Percentiles rank a stretch among this genome's conserved stretches.
Conservation (phyloP, 1,140 invertebrate species). For the Coenobita brevimanus region DNA sequence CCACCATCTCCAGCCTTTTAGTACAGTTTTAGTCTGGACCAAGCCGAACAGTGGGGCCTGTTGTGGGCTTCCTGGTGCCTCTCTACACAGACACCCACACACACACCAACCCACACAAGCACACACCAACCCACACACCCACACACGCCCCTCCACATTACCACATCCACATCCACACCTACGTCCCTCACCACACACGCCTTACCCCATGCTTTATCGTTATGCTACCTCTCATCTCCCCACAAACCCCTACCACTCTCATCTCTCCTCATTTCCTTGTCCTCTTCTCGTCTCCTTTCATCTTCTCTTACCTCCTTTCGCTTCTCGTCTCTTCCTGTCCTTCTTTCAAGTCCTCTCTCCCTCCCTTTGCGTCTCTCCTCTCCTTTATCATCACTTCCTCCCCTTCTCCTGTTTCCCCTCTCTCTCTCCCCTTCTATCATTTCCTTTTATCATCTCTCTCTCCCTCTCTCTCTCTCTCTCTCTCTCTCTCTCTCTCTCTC, state of each 20-base stretch:
- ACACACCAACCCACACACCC: too few species aligned
- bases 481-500: neutral
- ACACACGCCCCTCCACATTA: too few species aligned
- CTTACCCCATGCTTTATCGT: too few species aligned
- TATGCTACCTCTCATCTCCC: too few species aligned
- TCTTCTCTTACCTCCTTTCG: neutral
- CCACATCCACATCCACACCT: neutral
- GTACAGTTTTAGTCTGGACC: slow-evolving; percentile 47
- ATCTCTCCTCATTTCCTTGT: neutral
- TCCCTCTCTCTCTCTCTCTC: neutral
- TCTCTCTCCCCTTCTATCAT: too few species aligned
- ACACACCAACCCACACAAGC: too few species aligned
- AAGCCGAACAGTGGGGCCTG: slow-evolving; percentile 30
- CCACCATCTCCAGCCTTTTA: slow-evolving; percentile 48
- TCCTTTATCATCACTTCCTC: neutral
- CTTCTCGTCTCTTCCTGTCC: too few species aligned
- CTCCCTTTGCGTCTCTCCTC: too few species aligned
- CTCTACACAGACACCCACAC: too few species aligned
- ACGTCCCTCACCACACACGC: neutral
- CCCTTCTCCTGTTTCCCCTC: neutral
- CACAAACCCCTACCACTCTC: neutral
- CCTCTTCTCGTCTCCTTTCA: neutral
- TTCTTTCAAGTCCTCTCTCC: too few species aligned
- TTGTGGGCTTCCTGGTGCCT: too few species aligned
- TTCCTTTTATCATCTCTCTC: neutral